phyloP scores from a whole-genome alignment of 1,140 invertebrate genomes.

The Thalassaphorura encarpata region DNA sequence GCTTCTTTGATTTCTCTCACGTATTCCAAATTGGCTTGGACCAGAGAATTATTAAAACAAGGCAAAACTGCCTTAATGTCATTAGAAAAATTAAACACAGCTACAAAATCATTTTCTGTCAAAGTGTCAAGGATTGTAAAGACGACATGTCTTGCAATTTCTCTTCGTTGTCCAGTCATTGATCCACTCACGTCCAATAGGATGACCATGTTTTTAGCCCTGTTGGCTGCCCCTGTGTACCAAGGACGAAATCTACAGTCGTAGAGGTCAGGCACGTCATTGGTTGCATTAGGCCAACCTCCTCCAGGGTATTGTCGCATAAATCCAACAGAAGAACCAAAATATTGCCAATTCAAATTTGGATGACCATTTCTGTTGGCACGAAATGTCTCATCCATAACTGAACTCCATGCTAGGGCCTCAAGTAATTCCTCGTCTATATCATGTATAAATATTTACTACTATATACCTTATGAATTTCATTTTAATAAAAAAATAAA shows the following conservation, averaged over 20 bases:
- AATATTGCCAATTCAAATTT: slow-evolving; percentile 89
- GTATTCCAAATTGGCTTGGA: slow-evolving; percentile 80
- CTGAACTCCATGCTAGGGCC: slow-evolving; percentile 76
- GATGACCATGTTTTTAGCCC: slow-evolving; percentile 94
- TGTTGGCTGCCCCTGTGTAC: slow-evolving; percentile 96
- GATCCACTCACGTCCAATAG: slow-evolving; percentile 93
- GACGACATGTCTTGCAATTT: slow-evolving; percentile 83
- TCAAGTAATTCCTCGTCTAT: slow-evolving; percentile 51
- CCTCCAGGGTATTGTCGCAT: slow-evolving; percentile 82
- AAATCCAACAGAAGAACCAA: slow-evolving; percentile 84
- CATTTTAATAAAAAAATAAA: slow-evolving; percentile 17
- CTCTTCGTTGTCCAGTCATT: slow-evolving; percentile 85
- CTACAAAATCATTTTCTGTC: slow-evolving; percentile 96
- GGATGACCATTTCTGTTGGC: slow-evolving; percentile 79
- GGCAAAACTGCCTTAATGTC: slow-evolving; percentile 54
- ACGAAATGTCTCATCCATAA: slow-evolving; percentile 69
- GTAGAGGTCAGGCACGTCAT: slow-evolving; percentile 54
- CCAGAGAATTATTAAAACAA: slow-evolving; percentile 71
- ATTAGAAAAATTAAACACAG: slow-evolving; percentile 70
- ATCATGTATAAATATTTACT: slow-evolving; percentile 15
- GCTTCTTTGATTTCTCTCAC: slow-evolving; percentile 61
- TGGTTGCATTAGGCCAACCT: slow-evolving; percentile 43
- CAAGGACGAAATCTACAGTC: slow-evolving; percentile 78
- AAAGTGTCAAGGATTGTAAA: slow-evolving; percentile 83
- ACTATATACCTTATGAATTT: background rate